Evolutionary conservation across 1,140 invertebrate genomes (phyloP), one percentile per base, ranked within the genome.

Genomic region (Apis cerana): DNA sequence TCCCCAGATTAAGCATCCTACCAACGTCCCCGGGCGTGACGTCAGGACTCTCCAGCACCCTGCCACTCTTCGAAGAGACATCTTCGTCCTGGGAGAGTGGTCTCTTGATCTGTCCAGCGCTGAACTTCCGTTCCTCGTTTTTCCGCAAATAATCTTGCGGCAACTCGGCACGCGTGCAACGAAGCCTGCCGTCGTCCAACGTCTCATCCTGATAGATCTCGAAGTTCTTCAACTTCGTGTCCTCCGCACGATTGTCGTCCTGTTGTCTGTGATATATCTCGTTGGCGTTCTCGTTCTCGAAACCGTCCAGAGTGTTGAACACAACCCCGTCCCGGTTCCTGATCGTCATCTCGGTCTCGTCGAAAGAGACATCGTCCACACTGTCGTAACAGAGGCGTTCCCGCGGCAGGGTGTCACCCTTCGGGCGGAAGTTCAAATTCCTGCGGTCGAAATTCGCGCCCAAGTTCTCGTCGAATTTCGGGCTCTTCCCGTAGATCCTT

Each of bases 1-100:
- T 94, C 11, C 93, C 94, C 8, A 94, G 90, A 84, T 94, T 94
- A 64, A 94, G 81, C 93, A 94, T 91, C 69, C 93, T 91, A n/a
- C 93, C 93, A 15, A 94, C 94, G 68, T 94, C 93, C 2, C 93
- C 93, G 1, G 93, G 92, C 1, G 91, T 94, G 7, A 94, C 93
- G 70, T 92, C 92, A 3, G 91, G 89, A 52, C 88, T 92, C 68
- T 92, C 91, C 10, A 93, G 75, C 10, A 91, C 84, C 3, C 91
- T 80, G 52, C 89, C 91, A 48, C 87, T 92, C 64, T 93, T 93
- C 5, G 90, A 84, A 5, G 92, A 92, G 71, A 91, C 90, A 43
- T 93, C 90, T 17, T 93, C 93, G 82, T 93, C 92, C 82, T 92
- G 93, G 12, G 93, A 94, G 27, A 93, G 85, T 0, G 93, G 92